Conservation (phyloP, 2,797 vertebrate genomes). For the Natrix natrix region DNA sequence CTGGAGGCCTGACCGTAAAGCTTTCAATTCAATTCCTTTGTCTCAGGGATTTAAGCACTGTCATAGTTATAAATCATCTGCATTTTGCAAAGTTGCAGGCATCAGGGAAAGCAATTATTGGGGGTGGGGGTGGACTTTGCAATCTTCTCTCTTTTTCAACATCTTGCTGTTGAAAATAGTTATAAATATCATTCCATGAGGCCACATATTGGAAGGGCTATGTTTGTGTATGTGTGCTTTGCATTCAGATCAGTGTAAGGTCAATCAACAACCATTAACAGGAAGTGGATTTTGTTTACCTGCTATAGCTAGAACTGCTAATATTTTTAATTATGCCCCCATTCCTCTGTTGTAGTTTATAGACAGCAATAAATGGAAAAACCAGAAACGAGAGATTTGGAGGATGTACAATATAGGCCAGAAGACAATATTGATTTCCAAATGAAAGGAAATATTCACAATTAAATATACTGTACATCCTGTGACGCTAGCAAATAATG, state of each 20-base stretch:
- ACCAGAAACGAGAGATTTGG: slow-evolving; percentile 16
- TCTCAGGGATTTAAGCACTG: slow-evolving; percentile 40
- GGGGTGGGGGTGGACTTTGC: background rate
- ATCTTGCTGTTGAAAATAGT: slow-evolving; percentile 45
- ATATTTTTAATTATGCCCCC: slow-evolving; percentile 71
- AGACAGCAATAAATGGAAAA: slow-evolving; percentile 42
- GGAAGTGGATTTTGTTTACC: slow-evolving; percentile 46
- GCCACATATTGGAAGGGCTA: slow-evolving; percentile 46
- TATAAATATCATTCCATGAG: slow-evolving; percentile 55
- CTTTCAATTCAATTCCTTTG: slow-evolving; percentile 33
- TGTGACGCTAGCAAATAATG: background rate
- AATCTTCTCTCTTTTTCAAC: slow-evolving; percentile 54
- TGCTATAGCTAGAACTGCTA: slow-evolving; percentile 60
- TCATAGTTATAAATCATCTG: slow-evolving; percentile 51
- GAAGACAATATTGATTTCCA: slow-evolving; percentile 7
- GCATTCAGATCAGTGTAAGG: slow-evolving; percentile 58
- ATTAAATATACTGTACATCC: background rate
- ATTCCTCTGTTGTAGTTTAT: slow-evolving; percentile 49
- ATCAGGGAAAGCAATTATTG: slow-evolving; percentile 41
- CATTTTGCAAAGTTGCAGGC: slow-evolving; percentile 50
- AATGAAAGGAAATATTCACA: slow-evolving; percentile 27
- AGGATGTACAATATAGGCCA: slow-evolving; percentile 26
- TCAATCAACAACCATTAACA: slow-evolving; percentile 35
- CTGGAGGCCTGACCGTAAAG: slow-evolving; percentile 36
- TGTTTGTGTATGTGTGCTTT: slow-evolving; percentile 31